Percentiles rank a stretch among this genome's conserved stretches.
Evolutionary conservation across 2,113 vertebrate genomes (phyloP).

Genomic region (Cairina moschata): DNA sequence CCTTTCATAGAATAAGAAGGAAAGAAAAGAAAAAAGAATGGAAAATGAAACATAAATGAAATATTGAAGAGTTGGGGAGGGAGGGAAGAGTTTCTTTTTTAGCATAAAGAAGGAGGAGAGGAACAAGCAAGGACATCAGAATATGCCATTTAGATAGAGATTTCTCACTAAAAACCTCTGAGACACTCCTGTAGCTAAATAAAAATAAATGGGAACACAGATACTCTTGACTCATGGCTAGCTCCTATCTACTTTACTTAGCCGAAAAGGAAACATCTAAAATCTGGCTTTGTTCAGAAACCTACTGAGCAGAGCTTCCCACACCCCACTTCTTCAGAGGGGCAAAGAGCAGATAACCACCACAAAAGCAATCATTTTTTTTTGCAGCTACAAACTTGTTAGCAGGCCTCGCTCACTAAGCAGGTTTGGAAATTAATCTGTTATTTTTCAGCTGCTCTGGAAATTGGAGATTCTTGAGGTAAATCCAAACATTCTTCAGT

Average conservation of each 20-base stretch:
- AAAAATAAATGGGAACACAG: neutral
- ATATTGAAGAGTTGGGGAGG: no score
- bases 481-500: neutral
- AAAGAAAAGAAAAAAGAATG: no score
- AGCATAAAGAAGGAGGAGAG: neutral
- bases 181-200: neutral
- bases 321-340: neutral
- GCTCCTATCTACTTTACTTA: neutral
- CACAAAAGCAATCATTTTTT: neutral
- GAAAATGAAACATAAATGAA: no score
- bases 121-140: neutral
- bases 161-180: neutral
- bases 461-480: no score
- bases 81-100: no score
- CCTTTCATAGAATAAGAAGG: no score
- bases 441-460: neutral
- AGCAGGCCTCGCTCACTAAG: neutral
- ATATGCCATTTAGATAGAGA: neutral
- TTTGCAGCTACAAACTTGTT: neutral
- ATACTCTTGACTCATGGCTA: neutral
- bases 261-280: neutral
- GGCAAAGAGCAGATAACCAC: neutral
- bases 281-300: neutral
- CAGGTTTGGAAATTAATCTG: neutral
- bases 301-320: neutral